A percentile compares a stretch with the other conserved stretches of the same genome.
These are phyloP conservation scores for Nephrotoma guestfalica DNA, from an alignment of 2,888 invertebrate genomes.

Conservation along the genomic window DNA sequence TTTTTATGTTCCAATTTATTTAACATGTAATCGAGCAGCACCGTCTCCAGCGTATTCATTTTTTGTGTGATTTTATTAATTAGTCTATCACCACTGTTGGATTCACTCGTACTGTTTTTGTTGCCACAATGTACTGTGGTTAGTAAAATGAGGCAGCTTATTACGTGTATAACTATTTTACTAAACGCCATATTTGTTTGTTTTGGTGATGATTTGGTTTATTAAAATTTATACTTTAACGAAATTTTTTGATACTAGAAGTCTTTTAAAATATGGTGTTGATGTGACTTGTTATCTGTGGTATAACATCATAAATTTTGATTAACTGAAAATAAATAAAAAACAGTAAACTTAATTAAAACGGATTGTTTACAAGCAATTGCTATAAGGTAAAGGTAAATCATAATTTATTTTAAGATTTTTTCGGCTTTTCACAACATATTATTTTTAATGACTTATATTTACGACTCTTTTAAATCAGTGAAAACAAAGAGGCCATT, in stretches of 20 bases:
- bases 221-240: too few relatives aligned
- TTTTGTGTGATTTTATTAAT: neutral
- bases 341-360: neutral
- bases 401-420: too few relatives aligned
- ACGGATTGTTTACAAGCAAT: too few relatives aligned
- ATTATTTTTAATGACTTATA: too few relatives aligned
- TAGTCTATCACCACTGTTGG: neutral
- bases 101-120: neutral
- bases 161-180: neutral
- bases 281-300: neutral
- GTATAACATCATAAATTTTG: neutral
- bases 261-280: too few relatives aligned
- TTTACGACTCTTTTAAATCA: too few relatives aligned
- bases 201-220: neutral
- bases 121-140: neutral
- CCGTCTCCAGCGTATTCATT: conserved; percentile 20
- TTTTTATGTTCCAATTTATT: conserved; percentile 36
- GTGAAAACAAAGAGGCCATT: too few relatives aligned
- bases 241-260: too few relatives aligned
- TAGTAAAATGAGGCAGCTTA: neutral
- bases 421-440: too few relatives aligned
- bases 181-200: conserved; percentile 26
- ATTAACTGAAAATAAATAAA: neutral
- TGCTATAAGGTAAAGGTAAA: too few relatives aligned
- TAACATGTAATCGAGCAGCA: conserved; percentile 42